Conservation (phyloP, 2,797 vertebrate species). For the Platalea minor region DNA sequence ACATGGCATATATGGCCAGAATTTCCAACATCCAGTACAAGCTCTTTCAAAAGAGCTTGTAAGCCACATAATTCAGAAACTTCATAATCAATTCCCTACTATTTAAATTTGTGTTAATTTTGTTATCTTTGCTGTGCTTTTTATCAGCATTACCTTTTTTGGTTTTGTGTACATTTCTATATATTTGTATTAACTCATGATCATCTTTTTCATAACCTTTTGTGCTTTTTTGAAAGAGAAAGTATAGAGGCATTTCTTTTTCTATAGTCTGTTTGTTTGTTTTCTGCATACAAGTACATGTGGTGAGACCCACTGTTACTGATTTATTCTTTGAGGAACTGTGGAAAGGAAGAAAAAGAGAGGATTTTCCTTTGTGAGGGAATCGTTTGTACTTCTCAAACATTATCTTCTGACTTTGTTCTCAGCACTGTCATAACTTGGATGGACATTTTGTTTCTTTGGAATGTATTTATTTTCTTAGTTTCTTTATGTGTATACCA, state of each 20-base stretch:
- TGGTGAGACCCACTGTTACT: background rate
- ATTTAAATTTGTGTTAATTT: background rate
- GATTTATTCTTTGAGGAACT: background rate
- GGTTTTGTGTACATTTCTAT: background rate
- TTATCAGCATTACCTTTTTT: background rate
- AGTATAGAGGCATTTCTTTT: background rate
- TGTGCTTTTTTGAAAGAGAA: background rate
- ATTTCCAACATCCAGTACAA: background rate
- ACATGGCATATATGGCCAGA: background rate
- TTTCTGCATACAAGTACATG: background rate
- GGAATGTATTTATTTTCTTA: background rate
- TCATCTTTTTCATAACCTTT: background rate
- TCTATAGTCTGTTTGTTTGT: background rate
- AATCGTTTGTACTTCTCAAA: background rate
- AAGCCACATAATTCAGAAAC: background rate
- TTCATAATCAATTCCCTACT: background rate
- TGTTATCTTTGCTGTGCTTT: background rate
- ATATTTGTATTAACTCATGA: background rate
- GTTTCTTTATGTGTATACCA: background rate
- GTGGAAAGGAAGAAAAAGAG: background rate
- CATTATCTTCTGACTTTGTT: background rate
- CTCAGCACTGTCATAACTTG: background rate
- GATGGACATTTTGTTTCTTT: background rate
- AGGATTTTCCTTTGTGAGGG: background rate
- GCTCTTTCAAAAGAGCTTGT: background rate